These are phyloP conservation scores for Axinella damicornis DNA, from an alignment of 37 sponge, comb jelly and placozoan genomes.

Conservation along the genomic window DNA sequence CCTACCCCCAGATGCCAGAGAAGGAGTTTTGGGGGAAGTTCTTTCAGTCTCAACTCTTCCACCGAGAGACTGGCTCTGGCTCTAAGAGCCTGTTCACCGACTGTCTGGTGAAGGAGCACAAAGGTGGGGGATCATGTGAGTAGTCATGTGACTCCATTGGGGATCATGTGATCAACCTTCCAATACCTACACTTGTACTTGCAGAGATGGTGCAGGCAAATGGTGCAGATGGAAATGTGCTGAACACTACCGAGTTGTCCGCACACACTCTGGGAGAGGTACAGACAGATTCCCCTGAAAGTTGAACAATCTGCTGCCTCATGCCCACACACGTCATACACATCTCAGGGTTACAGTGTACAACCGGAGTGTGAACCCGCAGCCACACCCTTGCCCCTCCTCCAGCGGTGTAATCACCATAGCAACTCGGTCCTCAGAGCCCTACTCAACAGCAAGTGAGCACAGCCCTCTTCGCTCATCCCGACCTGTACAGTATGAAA, in stretches of 20 bases:
- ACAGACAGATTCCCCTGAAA: too few species aligned
- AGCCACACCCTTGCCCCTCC: conserved; percentile 13
- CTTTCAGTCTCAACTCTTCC: conserved; percentile 88
- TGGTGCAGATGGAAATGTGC: background rate
- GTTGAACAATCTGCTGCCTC: background rate
- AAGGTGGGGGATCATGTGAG: conserved; percentile 12
- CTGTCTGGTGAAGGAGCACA: conserved; percentile 52
- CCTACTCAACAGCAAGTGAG: conserved; percentile 18
- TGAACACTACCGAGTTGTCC: conserved; percentile 19
- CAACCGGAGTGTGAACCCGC: background rate
- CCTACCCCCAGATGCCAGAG: conserved; percentile 74
- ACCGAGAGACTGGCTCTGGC: conserved; percentile 45
- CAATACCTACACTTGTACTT: too few species aligned
- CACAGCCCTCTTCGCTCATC: too few species aligned
- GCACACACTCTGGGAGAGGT: conserved; percentile 3
- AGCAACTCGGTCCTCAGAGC: conserved; percentile 79
- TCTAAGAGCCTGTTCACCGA: conserved; percentile 48
- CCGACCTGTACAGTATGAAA: too few species aligned
- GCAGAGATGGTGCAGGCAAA: too few species aligned
- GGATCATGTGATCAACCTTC: too few species aligned
- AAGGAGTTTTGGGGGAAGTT: conserved; percentile 87
- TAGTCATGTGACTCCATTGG: too few species aligned
- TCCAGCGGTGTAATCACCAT: conserved; percentile 82
- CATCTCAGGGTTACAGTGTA: conserved; percentile 46
- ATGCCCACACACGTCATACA: background rate